A percentile compares a stretch with the other conserved stretches of the same genome.
These are phyloP conservation scores for Manis pentadactyla DNA, from an alignment of 2,797 vertebrate species.

Conservation along the genomic window DNA sequence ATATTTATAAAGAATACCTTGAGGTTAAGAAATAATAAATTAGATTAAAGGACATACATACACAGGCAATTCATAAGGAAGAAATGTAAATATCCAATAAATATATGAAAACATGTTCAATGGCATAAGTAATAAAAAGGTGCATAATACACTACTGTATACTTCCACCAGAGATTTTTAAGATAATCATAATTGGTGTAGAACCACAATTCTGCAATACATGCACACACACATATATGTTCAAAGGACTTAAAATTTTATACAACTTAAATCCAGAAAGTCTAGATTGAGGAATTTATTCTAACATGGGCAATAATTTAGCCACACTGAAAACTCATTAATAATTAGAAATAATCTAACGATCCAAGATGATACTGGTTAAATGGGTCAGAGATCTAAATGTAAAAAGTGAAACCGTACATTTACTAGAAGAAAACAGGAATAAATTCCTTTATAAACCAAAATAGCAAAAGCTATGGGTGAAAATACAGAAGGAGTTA, in stretches of 20 bases:
- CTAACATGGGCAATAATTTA: neutral
- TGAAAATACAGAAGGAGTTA: neutral
- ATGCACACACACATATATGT: neutral
- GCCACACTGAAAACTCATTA: neutral
- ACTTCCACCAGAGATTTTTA: neutral
- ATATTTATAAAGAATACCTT: neutral
- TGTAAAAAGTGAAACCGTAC: neutral
- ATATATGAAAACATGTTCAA: neutral
- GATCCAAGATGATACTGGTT: neutral
- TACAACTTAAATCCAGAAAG: neutral
- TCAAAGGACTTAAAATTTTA: neutral
- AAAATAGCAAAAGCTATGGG: neutral
- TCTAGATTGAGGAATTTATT: neutral
- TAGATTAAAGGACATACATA: neutral
- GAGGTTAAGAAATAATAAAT: neutral
- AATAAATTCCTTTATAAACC: neutral
- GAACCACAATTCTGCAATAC: neutral
- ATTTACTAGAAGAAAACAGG: neutral
- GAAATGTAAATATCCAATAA: neutral
- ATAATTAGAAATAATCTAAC: conserved; percentile 27
- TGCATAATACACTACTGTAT: neutral
- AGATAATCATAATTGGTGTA: neutral
- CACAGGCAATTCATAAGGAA: neutral
- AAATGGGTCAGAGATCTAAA: neutral
- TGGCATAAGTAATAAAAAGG: neutral